Evolutionary conservation across 2,888 invertebrate genomes (phyloP).

Genomic region (Ecdyonurus torrentis): DNA sequence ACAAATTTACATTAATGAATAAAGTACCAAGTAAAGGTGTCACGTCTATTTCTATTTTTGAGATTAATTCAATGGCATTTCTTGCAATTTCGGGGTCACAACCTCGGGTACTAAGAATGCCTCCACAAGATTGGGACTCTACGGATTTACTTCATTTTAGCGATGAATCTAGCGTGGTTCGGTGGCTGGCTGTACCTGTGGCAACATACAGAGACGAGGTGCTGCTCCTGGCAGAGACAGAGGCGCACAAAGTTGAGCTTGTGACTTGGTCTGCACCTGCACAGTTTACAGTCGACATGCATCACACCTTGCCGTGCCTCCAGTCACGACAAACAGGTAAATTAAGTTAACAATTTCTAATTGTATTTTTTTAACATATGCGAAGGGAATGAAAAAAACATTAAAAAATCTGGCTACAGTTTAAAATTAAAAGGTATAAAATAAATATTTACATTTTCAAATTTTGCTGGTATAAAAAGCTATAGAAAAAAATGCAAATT

Average conservation of each 20-base stretch:
- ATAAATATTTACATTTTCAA: too few relatives aligned
- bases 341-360: too few relatives aligned
- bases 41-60: neutral
- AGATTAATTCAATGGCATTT: neutral
- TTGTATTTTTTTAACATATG: too few relatives aligned
- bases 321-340: too few relatives aligned
- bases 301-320: too few relatives aligned
- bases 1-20: neutral
- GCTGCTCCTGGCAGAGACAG: slow-evolving; percentile 4
- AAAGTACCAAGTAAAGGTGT: neutral
- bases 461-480: too few relatives aligned
- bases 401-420: too few relatives aligned
- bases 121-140: neutral
- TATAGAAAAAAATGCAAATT: too few relatives aligned
- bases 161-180: neutral
- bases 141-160: neutral
- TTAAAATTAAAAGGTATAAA: too few relatives aligned
- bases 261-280: slow-evolving; percentile 4
- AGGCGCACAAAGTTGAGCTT: neutral
- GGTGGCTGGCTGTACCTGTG: slow-evolving; percentile 7
- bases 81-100: neutral
- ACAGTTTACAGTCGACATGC: neutral
- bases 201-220: slow-evolving; percentile 7
- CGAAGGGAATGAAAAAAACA: too few relatives aligned
- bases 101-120: neutral